Base-by-base conservation (phyloP, 1,140 invertebrate genomes). In the Scylla paramamosain region DNA sequence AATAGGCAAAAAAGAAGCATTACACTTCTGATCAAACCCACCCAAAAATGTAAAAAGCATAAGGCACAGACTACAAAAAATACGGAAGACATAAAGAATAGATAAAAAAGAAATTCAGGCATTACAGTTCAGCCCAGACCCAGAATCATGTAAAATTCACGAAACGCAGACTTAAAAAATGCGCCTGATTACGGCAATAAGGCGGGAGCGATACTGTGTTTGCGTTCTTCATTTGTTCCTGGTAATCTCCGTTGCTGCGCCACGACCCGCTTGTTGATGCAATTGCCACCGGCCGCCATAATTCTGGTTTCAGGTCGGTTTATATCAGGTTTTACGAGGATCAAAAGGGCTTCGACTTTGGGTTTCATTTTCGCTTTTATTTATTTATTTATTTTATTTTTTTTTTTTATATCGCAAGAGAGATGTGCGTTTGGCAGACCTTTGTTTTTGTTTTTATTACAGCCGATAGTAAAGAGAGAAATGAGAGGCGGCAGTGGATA, bases 251-350 rank as follows among this genome's bases (percentile, higher is more conserved):
- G 4, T 20, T 20, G 20, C 0, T n/a, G n/a, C 67, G 67, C 67
- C 67, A 20, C 67, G 20, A 20, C 67, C 52, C 67, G 20, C 20
- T 7, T n/a, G 67, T n/a, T 77, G 67, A 77, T 77, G n/a, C 25
- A 77, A 77, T 77, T 77, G 67, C 67, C 20, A 20, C 6, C 1
- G 10, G 67, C 20, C 67, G 67, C 67, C 67, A 77, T 77, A 77
- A 77, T 77, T 77, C 67, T 77, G 67, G 67, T 25, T 77, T 77
- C 20, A 77, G 25, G 20, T n/a, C 67, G 67, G 67, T 77, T 77
- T 77, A 77, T 77, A n/a, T 77, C 67, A n/a, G 67, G 16, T 77
- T 77, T 77, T 77, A 77, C 67, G 67, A 77, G 67, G 67, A 77
- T 77, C 67, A 77, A 77, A 77, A 77, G 67, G 67, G 67, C 67